Evolutionary conservation across 2,888 invertebrate genomes (phyloP).

Genomic region (Muschampia plurimacula): DNA sequence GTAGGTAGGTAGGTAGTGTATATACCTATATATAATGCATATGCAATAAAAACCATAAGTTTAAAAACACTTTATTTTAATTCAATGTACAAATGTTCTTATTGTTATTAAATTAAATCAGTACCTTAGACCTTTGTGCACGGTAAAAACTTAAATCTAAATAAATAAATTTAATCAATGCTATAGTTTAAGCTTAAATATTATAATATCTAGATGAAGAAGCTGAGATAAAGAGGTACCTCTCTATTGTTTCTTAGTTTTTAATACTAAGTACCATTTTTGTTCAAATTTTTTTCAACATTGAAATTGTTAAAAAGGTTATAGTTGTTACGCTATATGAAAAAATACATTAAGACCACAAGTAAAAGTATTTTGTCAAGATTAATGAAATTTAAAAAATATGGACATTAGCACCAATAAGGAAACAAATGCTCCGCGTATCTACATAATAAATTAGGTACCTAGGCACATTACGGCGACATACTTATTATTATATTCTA

Average conservation of each 20-base stretch:
- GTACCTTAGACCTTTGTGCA: constrained; percentile 4
- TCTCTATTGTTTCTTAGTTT: neutral
- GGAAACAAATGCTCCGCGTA: neutral
- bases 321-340: too few species aligned
- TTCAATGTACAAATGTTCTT: constrained; percentile 17
- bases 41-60: constrained; percentile 2
- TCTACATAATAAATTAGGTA: neutral
- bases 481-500: too few species aligned
- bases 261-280: neutral
- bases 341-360: too few species aligned
- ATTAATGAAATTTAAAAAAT: neutral
- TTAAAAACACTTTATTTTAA: neutral
- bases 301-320: too few species aligned
- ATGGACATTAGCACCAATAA: constrained; percentile 5
- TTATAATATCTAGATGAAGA: neutral
- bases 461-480: too few species aligned
- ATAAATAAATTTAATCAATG: constrained; percentile 9
- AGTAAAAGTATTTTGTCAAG: neutral
- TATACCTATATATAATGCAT: too few species aligned
- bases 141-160: neutral
- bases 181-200: neutral
- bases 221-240: neutral
- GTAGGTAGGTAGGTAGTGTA: too few species aligned
- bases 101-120: neutral
- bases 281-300: too few species aligned